phyloP scores from a whole-genome alignment of 1,140 invertebrate species.

The Epicauta chinensis region DNA sequence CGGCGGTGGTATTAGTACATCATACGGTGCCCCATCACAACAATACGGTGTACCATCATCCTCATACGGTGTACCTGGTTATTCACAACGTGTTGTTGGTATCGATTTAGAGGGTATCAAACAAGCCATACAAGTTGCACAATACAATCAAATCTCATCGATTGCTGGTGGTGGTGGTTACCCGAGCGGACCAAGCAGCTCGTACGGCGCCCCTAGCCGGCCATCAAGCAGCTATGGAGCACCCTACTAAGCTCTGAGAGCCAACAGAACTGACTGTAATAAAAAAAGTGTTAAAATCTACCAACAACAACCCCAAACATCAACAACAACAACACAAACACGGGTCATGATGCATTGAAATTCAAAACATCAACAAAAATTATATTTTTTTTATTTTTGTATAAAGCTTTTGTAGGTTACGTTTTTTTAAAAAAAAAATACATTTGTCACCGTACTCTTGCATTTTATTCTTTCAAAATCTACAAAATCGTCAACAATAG shows the following conservation, averaged over 20 bases:
- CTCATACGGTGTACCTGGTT: constrained; percentile 52
- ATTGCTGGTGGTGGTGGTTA: constrained; percentile 45
- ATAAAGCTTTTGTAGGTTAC: constrained; percentile 44
- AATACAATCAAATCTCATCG: constrained; percentile 54
- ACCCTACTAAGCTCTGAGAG: constrained; percentile 41
- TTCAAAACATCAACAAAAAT: constrained; percentile 1
- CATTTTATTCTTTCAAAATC: background rate
- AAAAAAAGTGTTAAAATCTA: constrained; percentile 18
- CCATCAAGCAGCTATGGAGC: constrained; percentile 57
- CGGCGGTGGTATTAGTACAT: constrained; percentile 43
- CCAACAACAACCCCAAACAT: too few species aligned
- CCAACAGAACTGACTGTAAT: constrained; percentile 33
- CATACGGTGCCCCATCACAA: constrained; percentile 51
- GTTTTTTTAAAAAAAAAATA: constrained; percentile 42
- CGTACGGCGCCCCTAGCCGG: constrained; percentile 31
- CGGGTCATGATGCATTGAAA: constrained; percentile 42
- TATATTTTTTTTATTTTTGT: constrained; percentile 38
- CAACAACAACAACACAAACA: constrained; percentile 26
- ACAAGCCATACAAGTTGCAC: constrained; percentile 68
- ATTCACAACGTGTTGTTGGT: constrained; percentile 58
- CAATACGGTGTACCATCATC: constrained; percentile 56
- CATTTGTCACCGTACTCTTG: constrained; percentile 42
- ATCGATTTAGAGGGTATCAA: constrained; percentile 69
- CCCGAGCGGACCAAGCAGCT: constrained; percentile 38
- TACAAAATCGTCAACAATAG: too few species aligned